Conservation (phyloP, 2,113 vertebrate species). For the Bubo bubo region DNA sequence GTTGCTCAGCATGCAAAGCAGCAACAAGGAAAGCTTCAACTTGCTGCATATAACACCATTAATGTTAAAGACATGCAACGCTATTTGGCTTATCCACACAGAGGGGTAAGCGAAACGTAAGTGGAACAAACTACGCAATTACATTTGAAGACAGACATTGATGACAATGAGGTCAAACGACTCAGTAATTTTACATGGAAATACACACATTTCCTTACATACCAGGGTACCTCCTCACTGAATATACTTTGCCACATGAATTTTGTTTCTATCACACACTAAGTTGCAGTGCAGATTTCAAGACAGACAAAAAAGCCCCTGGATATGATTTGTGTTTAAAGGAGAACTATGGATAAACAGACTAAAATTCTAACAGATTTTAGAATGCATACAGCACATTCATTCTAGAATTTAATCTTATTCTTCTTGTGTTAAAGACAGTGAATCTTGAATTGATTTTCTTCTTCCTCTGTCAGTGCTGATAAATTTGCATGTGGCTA, state of each 20-base stretch:
- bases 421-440: not conserved
- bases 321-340: not conserved
- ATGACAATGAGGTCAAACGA: constrained; percentile 33
- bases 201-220: not conserved
- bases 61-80: constrained; percentile 26
- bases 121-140: not conserved
- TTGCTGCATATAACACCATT: not conserved
- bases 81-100: not conserved
- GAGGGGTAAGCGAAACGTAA: not conserved
- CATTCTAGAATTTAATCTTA: not conserved
- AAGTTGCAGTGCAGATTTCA: not conserved
- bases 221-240: not conserved
- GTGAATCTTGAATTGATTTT: not conserved
- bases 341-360: not conserved
- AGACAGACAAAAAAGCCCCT: not conserved
- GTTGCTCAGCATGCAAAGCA: constrained; percentile 53
- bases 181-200: not conserved
- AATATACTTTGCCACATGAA: not conserved
- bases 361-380: not conserved
- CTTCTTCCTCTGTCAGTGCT: not conserved
- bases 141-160: not conserved
- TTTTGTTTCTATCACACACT: not conserved
- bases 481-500: constrained; percentile 16
- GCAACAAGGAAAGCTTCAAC: not conserved
- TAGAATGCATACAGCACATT: not conserved